phyloP scores from a whole-genome alignment of 1,140 invertebrate species.

The Proales similis region DNA sequence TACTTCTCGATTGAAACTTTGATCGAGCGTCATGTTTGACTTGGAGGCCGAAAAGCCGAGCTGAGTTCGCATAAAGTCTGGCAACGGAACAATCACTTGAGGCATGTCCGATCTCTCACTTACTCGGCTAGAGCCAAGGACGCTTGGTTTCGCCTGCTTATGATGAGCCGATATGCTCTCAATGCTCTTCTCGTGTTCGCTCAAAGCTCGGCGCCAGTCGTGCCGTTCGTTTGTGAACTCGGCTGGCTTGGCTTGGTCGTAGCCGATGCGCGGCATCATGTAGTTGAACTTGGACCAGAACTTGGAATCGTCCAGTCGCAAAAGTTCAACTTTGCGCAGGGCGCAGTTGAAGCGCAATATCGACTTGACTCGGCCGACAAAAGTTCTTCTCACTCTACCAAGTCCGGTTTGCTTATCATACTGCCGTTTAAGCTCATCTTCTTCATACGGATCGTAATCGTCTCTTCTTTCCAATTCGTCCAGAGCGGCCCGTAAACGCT shows the following conservation, averaged over 20 bases:
- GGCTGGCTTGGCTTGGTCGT: neutral
- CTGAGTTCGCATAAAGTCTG: slow-evolving; percentile 29
- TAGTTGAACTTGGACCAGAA: slow-evolving; percentile 25
- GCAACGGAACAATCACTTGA: slow-evolving; percentile 24
- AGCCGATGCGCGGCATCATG: slow-evolving; percentile 4
- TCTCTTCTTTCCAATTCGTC: no score
- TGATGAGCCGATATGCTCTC: neutral
- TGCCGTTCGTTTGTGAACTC: slow-evolving; percentile 2
- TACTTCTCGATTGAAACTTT: neutral
- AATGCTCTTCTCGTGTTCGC: neutral
- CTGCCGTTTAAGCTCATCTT: no score
- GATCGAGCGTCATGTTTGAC: no score
- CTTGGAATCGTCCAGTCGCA: neutral
- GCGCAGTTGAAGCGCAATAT: slow-evolving; percentile 18
- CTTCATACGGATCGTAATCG: no score
- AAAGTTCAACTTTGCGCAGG: slow-evolving; percentile 1
- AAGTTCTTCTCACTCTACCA: neutral
- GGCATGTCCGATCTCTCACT: no score
- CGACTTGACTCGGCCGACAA: slow-evolving; percentile 1
- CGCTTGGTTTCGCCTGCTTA: neutral
- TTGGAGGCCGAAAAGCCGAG: slow-evolving; percentile 22
- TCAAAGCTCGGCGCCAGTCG: neutral
- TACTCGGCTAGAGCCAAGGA: no score
- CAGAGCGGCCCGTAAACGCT: no score
- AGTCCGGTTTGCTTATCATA: no score